phyloP scores from a whole-genome alignment of 1,140 invertebrate species.

The Spodoptera frugiperda region DNA sequence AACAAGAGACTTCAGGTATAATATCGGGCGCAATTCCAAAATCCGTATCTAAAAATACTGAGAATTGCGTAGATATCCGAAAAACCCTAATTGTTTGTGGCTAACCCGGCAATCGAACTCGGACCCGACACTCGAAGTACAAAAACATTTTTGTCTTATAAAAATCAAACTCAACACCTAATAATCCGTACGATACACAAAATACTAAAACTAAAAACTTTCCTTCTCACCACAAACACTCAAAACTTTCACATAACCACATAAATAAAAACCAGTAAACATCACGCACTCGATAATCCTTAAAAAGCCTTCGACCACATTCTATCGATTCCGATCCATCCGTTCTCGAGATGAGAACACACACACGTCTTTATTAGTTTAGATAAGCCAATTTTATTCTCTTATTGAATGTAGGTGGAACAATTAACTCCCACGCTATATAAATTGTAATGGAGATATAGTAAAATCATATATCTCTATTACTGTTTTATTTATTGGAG shows the following conservation, averaged over 20 bases:
- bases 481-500: slow-evolving; percentile 2
- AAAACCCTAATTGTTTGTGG: no score
- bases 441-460: slow-evolving; percentile 43
- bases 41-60: no score
- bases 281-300: neutral
- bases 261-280: neutral
- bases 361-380: slow-evolving; percentile 21
- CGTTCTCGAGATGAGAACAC: slow-evolving; percentile 13
- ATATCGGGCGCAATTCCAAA: no score
- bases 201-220: no score
- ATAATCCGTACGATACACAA: no score
- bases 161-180: no score
- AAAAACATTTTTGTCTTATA: no score
- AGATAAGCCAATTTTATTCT: slow-evolving; percentile 47
- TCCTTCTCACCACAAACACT: no score
- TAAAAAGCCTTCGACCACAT: neutral
- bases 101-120: no score
- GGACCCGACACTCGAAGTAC: no score
- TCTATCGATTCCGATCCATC: neutral
- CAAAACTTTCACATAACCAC: neutral
- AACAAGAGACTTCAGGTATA: no score
- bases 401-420: slow-evolving; percentile 18
- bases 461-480: slow-evolving; percentile 41
- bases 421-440: slow-evolving; percentile 12
- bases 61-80: no score